Conservation (phyloP, 2,888 invertebrate genomes). For the Bugula neritina region DNA sequence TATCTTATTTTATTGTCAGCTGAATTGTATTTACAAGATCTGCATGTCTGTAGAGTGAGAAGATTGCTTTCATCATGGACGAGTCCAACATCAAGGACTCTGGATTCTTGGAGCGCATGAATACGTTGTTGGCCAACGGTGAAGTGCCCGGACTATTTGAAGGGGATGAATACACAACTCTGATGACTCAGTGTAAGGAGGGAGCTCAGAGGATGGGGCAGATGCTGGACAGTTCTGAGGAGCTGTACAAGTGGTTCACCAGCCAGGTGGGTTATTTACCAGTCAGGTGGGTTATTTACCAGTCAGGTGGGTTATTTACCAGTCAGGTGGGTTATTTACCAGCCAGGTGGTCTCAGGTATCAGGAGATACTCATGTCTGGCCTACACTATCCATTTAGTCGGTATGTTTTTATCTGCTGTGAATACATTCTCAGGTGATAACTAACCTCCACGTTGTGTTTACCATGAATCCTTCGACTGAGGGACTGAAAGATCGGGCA, state of each 20-base stretch:
- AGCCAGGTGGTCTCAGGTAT: too few species aligned
- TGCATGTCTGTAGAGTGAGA: conserved; percentile 98
- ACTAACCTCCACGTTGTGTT: conserved; percentile 98
- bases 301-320: too few species aligned
- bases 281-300: too few species aligned
- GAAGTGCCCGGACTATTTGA: conserved; percentile 66
- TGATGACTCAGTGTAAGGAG: conserved; percentile 99
- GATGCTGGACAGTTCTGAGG: conserved; percentile 96
- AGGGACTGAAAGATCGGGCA: conserved; percentile 94
- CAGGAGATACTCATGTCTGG: too few species aligned
- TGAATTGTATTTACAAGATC: too few species aligned
- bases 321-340: too few species aligned
- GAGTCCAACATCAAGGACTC: conserved; percentile 98
- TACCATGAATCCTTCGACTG: conserved; percentile 99
- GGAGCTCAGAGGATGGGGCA: conserved; percentile 94
- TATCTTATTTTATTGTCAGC: too few species aligned
- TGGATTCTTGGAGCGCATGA: conserved; percentile 97
- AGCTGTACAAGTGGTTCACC: conserved; percentile 99
- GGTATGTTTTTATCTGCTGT: too few species aligned
- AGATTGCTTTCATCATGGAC: conserved; percentile 97
- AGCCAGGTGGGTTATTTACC: conserved; percentile 57
- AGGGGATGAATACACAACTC: conserved; percentile 92
- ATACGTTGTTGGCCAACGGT: conserved; percentile 94
- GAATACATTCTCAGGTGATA: conserved; percentile 90
- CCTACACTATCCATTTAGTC: too few species aligned